Evolutionary conservation across 2,113 vertebrate genomes (phyloP), one percentile per base, ranked within the genome.

Genomic region (Sinocyclocheilus anophthalmus): DNA sequence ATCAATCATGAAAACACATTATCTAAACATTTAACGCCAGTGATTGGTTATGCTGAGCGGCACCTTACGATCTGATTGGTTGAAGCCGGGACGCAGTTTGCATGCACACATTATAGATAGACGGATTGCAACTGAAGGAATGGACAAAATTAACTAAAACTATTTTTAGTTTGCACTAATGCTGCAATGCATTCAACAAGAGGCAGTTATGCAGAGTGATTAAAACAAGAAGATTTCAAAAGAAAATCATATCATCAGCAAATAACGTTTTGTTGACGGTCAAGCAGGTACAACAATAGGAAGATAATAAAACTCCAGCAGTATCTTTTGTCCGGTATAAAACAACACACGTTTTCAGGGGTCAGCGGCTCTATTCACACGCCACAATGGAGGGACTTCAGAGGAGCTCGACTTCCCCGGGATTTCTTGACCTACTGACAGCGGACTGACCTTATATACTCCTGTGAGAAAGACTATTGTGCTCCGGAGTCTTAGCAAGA

Each of bases 381-480:
- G 9, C 77, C 79, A 87, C 77, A 89, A 89, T 87, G 70, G 50
- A 85, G 33, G 26, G 79, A 87, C 88, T 89, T 87, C 88, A 85
- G 65, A 77, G 78, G 79, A 72, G 88, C 83, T 87, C 86, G 73
- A 63, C 82, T 87, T 86, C 88, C 86, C 83, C 80, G 18, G 75
- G 85, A 87, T 87, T 87, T 86, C 86, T 89, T 72, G 79, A 89
- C 86, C 86, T 87, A 89, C 77, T 85, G 79, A 61, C 73, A 83
- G 84, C 26, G 81, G 69, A 79, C 83, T 83, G 88, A 85, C 86
- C 85, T 85, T 81, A 87, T 89, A 83, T 87, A 89, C 88, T 89
- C 33, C 84, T 48, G 84, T 87, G 88, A 89, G 88, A 79, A 87
- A 87, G 73, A 37, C 83, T 76, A 87, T 89, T 89, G 88, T 89